Conservation (phyloP, 2,888 invertebrate species). For the Germaria angustata region DNA sequence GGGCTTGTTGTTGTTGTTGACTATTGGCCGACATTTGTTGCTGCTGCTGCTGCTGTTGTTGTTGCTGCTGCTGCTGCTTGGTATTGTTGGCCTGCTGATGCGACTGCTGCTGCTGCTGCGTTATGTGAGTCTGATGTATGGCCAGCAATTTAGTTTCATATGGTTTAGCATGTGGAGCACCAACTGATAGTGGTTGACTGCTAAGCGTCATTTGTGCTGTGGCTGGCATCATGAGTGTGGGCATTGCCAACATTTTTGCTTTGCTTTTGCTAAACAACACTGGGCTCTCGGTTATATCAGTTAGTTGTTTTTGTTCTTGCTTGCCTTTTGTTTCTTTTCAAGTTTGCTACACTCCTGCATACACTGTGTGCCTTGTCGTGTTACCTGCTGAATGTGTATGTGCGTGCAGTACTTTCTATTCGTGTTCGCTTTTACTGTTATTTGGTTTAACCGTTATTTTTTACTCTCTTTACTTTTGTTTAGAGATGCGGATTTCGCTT, state of each 20-base stretch:
- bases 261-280: slow-evolving; percentile 51
- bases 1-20: slow-evolving; percentile 68
- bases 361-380: neutral
- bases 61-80: slow-evolving; percentile 72
- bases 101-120: slow-evolving; percentile 74
- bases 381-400: neutral
- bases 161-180: slow-evolving; percentile 78
- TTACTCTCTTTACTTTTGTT: slow-evolving; percentile 24
- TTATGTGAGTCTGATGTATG: slow-evolving; percentile 80
- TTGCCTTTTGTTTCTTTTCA: neutral
- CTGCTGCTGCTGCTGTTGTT: slow-evolving; percentile 69
- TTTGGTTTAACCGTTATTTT: slow-evolving; percentile 47
- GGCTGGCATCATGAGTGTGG: slow-evolving; percentile 81
- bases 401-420: neutral
- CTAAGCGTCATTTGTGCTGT: slow-evolving; percentile 80
- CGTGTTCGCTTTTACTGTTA: slow-evolving; percentile 1
- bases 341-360: slow-evolving; percentile 14
- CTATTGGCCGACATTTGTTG: slow-evolving; percentile 74
- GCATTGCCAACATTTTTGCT: slow-evolving; percentile 80
- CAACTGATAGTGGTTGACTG: slow-evolving; percentile 79
- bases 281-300: slow-evolving; percentile 23
- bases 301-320: neutral
- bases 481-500: slow-evolving; percentile 24
- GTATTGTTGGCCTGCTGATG: slow-evolving; percentile 75
- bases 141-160: slow-evolving; percentile 80